A percentile compares a stretch with the other conserved stretches of the same genome.
Conservation (phyloP, 2,113 vertebrate species). For the Xiphophorus maculatus region DNA sequence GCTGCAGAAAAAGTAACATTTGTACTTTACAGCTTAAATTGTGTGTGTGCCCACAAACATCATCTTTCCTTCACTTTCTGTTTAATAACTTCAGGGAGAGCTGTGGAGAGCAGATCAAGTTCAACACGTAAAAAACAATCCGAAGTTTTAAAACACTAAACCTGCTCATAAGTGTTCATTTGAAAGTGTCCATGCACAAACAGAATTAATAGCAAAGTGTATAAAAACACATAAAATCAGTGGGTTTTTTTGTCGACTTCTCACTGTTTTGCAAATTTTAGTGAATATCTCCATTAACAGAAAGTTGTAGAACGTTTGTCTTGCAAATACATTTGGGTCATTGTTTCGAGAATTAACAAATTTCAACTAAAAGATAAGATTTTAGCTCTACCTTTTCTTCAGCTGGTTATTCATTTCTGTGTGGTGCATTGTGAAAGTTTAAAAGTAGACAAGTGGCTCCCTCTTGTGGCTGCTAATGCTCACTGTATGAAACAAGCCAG, state of each 20-base stretch:
- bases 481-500: not conserved
- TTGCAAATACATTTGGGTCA: not conserved
- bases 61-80: not conserved
- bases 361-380: too few relatives aligned
- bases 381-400: too few relatives aligned
- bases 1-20: not conserved
- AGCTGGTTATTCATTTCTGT: not conserved
- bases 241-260: not conserved
- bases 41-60: too few relatives aligned
- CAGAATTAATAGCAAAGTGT: not conserved
- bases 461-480: conserved; percentile 59
- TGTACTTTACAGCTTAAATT: not conserved
- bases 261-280: not conserved
- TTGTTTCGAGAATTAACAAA: not conserved
- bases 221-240: too few relatives aligned
- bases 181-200: not conserved
- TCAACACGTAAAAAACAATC: not conserved
- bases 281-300: not conserved
- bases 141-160: not conserved
- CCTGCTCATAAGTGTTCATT: not conserved
- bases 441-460: conserved; percentile 44
- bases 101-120: not conserved
- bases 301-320: not conserved
- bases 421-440: not conserved
- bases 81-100: not conserved